Evolutionary conservation across 1,140 invertebrate species (phyloP).

Genomic region (Drosophila teissieri): DNA sequence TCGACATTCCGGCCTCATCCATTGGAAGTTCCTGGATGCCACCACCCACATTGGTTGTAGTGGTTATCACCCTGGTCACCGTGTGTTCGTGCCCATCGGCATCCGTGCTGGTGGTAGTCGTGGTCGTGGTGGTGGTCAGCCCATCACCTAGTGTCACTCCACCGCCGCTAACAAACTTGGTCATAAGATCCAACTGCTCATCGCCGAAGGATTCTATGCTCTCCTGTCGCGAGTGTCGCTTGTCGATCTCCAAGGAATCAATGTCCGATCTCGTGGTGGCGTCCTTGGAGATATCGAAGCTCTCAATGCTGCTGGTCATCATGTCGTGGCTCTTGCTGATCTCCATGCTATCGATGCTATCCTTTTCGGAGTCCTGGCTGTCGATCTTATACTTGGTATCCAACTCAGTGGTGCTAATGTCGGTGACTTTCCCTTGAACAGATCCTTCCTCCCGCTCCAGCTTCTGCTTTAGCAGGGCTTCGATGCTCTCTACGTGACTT

Average conservation of each 20-base stretch:
- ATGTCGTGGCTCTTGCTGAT: conserved; percentile 86
- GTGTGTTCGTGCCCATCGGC: conserved; percentile 84
- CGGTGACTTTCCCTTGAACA: conserved; percentile 83
- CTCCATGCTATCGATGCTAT: conserved; percentile 87
- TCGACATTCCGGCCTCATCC: conserved; percentile 64
- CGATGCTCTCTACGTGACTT: conserved; percentile 84
- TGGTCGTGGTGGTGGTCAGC: conserved; percentile 85
- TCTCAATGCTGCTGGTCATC: conserved; percentile 88
- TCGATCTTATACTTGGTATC: conserved; percentile 80
- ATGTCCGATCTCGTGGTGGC: conserved; percentile 76
- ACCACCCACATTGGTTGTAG: conserved; percentile 85
- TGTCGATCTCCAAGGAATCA: conserved; percentile 81
- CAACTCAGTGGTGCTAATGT: conserved; percentile 84
- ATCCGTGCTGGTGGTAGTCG: conserved; percentile 86
- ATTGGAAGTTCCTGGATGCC: conserved; percentile 53
- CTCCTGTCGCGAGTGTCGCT: conserved; percentile 85
- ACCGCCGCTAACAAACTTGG: conserved; percentile 78
- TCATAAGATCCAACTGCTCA: conserved; percentile 84
- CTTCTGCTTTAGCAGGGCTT: conserved; percentile 77
- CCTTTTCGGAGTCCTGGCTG: conserved; percentile 82
- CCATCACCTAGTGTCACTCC: conserved; percentile 80
- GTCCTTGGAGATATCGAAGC: conserved; percentile 86
- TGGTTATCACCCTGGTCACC: conserved; percentile 86
- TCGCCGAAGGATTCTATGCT: conserved; percentile 86
- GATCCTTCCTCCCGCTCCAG: conserved; percentile 81